Conservation (phyloP, 1,140 invertebrate species). For the Meloidogyne floridensis region DNA sequence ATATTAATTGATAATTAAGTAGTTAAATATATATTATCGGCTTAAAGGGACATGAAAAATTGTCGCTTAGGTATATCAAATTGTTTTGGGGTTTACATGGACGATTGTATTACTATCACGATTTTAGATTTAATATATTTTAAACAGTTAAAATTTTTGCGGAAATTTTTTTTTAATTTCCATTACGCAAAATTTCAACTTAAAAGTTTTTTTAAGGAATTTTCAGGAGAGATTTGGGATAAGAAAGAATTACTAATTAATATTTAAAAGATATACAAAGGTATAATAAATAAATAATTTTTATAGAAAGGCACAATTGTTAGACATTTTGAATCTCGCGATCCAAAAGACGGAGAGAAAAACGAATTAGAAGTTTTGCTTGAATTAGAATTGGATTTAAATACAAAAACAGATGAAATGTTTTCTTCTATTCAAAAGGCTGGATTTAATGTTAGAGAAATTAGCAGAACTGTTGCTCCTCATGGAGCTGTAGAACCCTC, state of each 20-base stretch:
- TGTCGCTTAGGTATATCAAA: no score
- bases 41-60: no score
- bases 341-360: slow-evolving; percentile 52
- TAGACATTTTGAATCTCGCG: slow-evolving; percentile 64
- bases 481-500: slow-evolving; percentile 50
- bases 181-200: no score
- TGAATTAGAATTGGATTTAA: slow-evolving; percentile 53
- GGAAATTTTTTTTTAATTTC: no score
- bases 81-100: no score
- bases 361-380: slow-evolving; percentile 57
- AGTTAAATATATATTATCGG: no score
- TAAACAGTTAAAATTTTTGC: no score
- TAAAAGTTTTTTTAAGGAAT: no score
- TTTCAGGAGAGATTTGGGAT: no score
- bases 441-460: slow-evolving; percentile 57
- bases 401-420: slow-evolving; percentile 39
- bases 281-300: neutral
- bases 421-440: slow-evolving; percentile 44
- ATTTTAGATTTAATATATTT: no score
- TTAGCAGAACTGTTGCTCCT: slow-evolving; percentile 57
- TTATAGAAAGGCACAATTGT: slow-evolving; percentile 43
- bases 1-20: neutral
- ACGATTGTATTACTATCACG: no score
- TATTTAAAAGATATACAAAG: neutral
- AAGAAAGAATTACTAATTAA: neutral